Conservation (phyloP, 92 coral and sea anemone genomes). For the Muricea muricata region DNA sequence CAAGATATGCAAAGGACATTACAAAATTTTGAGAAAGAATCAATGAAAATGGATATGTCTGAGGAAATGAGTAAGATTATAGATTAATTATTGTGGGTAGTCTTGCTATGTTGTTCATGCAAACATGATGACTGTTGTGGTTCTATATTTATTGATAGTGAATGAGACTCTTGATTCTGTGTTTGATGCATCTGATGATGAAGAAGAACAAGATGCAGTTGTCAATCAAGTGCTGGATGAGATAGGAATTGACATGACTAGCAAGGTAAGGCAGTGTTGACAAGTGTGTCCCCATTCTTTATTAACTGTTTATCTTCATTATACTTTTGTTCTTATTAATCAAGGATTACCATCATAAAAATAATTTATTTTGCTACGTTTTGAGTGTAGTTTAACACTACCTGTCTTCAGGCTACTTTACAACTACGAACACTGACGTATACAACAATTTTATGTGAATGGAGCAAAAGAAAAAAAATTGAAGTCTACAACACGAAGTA, state of each 20-base stretch:
- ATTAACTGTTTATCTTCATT: background rate
- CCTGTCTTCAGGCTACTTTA: no score
- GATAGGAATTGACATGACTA: conserved; percentile 93
- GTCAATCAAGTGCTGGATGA: conserved; percentile 98
- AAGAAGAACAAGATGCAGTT: conserved; percentile 96
- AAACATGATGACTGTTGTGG: no score
- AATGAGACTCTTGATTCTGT: conserved; percentile 90
- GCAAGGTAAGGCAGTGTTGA: conserved; percentile 77
- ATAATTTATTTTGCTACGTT: no score
- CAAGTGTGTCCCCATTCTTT: background rate
- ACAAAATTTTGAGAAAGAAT: conserved; percentile 91
- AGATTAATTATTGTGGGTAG: background rate
- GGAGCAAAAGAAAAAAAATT: no score
- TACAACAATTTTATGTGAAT: no score
- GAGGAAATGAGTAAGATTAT: conserved; percentile 90
- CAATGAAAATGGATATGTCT: conserved; percentile 94
- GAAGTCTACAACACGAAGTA: no score
- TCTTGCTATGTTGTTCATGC: background rate
- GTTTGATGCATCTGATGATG: conserved; percentile 96
- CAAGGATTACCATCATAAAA: no score
- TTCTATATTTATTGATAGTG: no score
- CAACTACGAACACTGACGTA: no score
- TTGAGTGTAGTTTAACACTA: no score
- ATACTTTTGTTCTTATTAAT: no score
- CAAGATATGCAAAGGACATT: conserved; percentile 85